Evolutionary conservation across 2,888 invertebrate species (phyloP), one percentile per base, ranked within the genome.

Genomic region (Pheosia gnoma): DNA sequence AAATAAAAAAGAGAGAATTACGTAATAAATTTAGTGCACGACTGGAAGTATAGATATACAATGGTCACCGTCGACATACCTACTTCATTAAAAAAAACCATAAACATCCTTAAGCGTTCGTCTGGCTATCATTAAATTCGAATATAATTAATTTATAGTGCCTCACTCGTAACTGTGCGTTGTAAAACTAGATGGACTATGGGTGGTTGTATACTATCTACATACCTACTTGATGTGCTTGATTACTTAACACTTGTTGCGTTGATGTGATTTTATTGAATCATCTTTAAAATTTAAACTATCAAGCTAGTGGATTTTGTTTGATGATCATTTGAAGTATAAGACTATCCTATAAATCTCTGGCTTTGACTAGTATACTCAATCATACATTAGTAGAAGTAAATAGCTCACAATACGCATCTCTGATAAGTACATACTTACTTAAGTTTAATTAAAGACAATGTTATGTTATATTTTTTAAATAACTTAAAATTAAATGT

Each of bases 81-180:
- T 52, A 25, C 36, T 52, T 52, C 36, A 52, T 52, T 11, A 25
- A 13, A 52, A 52, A 52, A 13, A 25, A 36, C 36, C 9, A 52
- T 52, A 52, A 25, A 52, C 25, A 52, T 25, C 5, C 6, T 36
- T 52, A 25, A 25, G 52, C 2, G 9, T 4, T 8, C 8, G 36
- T 3, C 5, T n/a, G 52, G 52, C 52, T 52, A 8, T 52, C 52
- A 25, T 52, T 52, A 52, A 36, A 13, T 8, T 52, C 36, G 13
- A 52, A 8, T 52, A 52, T 52, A 52, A 52, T 52, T 52, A 52
- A 52, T 8, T 36, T 25, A 52, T 25, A 36, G 52, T 52, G 36
- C 36, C 25, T 53, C 9, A 53, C 36, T 37, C 36, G 37, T 53
- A 37, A 53, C 53, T 10, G 53, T 10, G 53, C 37, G 37, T 9